Percentiles rank a stretch among this genome's conserved stretches.
These are phyloP conservation scores for Eupithecia insigniata DNA, from an alignment of 2,888 invertebrate genomes.

Conservation along the genomic window DNA sequence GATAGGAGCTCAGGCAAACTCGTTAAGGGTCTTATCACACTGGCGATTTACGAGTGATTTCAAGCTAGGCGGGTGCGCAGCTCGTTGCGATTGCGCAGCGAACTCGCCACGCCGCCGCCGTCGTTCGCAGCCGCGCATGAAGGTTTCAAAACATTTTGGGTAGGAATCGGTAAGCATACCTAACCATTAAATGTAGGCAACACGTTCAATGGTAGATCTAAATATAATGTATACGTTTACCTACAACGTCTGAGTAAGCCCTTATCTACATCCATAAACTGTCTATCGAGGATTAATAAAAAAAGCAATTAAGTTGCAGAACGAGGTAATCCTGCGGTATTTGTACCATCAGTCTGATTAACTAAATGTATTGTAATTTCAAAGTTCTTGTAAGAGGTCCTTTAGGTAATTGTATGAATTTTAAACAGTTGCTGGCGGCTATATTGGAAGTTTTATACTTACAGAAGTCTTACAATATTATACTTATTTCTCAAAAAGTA, in stretches of 20 bases:
- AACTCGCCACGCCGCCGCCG: too few relatives aligned
- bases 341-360: conserved; percentile 18
- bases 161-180: not conserved
- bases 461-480: not conserved
- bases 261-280: not conserved
- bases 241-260: not conserved
- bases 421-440: conserved; percentile 23
- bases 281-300: conserved; percentile 3
- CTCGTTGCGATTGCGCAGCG: too few relatives aligned
- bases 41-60: too few relatives aligned
- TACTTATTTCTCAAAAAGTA: not conserved
- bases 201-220: not conserved
- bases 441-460: conserved; percentile 2
- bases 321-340: conserved; percentile 28
- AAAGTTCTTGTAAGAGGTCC: conserved; percentile 18
- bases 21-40: too few relatives aligned
- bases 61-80: too few relatives aligned
- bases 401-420: conserved; percentile 26
- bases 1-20: conserved; percentile 24
- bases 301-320: conserved; percentile 21
- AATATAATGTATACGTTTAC: not conserved
- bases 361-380: conserved; percentile 28
- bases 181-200: not conserved
- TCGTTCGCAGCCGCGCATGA: too few relatives aligned
- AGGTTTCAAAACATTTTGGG: not conserved